phyloP scores from a whole-genome alignment of 2,797 vertebrate genomes.

The Remorina albescens region DNA sequence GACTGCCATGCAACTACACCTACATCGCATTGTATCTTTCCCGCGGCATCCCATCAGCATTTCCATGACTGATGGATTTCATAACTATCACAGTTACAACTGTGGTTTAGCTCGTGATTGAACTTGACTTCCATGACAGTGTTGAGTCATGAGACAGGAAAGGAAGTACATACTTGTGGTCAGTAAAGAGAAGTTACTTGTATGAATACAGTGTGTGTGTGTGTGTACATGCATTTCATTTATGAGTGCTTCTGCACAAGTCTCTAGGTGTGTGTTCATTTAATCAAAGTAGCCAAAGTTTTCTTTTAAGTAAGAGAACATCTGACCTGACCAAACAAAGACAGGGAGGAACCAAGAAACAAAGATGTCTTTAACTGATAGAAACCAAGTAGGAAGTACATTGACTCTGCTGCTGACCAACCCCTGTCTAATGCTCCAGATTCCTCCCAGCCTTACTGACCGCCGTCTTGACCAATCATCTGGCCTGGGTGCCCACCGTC shows the following conservation, averaged over 20 bases:
- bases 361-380: background rate
- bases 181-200: conserved; percentile 69
- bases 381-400: background rate
- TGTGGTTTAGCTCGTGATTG: conserved; percentile 36
- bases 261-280: background rate
- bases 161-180: conserved; percentile 73
- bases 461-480: conserved; percentile 96
- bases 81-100: conserved; percentile 23
- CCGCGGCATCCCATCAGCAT: conserved; percentile 25
- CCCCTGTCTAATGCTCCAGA: conserved; percentile 77
- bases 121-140: conserved; percentile 37
- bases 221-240: too few relatives aligned
- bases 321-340: conserved; percentile 13
- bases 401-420: conserved; percentile 16
- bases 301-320: background rate
- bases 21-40: conserved; percentile 6
- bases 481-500: conserved; percentile 99
- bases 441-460: conserved; percentile 97
- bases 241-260: background rate
- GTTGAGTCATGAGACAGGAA: conserved; percentile 76
- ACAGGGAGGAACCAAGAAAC: conserved; percentile 11
- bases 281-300: background rate
- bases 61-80: conserved; percentile 45
- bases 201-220: conserved; percentile 16
- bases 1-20: background rate